These are phyloP conservation scores for Zaprionus lachaisei DNA, from an alignment of 1,140 invertebrate species.

Conservation along the genomic window DNA sequence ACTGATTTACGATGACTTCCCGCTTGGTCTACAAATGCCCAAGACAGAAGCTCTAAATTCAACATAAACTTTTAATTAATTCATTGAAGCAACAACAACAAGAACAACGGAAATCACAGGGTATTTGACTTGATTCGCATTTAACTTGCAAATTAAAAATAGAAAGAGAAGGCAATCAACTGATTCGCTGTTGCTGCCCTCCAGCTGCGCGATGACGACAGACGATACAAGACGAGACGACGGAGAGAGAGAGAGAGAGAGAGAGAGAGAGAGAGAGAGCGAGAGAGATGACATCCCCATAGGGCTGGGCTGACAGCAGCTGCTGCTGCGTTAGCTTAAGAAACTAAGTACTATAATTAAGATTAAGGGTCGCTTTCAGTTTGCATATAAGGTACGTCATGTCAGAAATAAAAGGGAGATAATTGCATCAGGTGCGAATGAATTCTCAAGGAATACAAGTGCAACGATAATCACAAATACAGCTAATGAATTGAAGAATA, in stretches of 20 bases:
- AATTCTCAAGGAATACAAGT: background rate
- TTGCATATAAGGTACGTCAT: background rate
- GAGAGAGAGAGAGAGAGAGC: too few species aligned
- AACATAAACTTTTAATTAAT: slow-evolving; percentile 56
- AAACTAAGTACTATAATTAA: slow-evolving; percentile 21
- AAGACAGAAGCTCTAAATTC: slow-evolving; percentile 55
- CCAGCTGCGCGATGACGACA: slow-evolving; percentile 46
- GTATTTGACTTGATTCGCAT: slow-evolving; percentile 41
- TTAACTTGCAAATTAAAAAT: slow-evolving; percentile 77
- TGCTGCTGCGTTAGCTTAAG: background rate
- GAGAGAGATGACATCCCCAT: slow-evolving; percentile 20
- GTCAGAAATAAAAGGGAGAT: background rate
- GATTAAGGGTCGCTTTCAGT: slow-evolving; percentile 4
- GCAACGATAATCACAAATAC: background rate
- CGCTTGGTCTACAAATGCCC: slow-evolving; percentile 1
- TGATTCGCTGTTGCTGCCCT: slow-evolving; percentile 20
- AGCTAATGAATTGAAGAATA: too few species aligned
- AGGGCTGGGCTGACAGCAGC: slow-evolving; percentile 32
- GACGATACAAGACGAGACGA: background rate
- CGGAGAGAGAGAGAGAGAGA: background rate
- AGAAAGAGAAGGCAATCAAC: slow-evolving; percentile 22
- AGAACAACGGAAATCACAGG: background rate
- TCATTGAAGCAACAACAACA: slow-evolving; percentile 14
- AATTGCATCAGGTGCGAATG: slow-evolving; percentile 8
- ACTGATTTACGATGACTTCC: slow-evolving; percentile 42